Evolutionary conservation across 2,888 invertebrate species (phyloP), one percentile per base, ranked within the genome.

Genomic region (Crematogaster levior): DNA sequence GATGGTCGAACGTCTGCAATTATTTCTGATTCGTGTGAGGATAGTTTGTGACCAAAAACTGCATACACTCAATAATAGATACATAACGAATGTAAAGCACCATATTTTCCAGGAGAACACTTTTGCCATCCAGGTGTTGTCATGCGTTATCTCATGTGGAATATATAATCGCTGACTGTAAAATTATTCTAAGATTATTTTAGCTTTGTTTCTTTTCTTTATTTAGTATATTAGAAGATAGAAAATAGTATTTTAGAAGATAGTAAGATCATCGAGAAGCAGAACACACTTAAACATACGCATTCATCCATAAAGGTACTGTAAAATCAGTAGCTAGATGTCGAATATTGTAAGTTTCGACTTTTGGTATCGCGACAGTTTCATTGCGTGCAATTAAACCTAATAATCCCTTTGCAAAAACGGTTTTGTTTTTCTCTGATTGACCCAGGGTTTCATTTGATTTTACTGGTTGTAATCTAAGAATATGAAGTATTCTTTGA

Each of bases 41-140:
- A 84, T 4, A 10, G 3, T 79, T 48, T 89, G 88, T 6, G 81
- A 70, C 12, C 83, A 4, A 37, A 87, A 87, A 51, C 86, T 84
- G 12, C 85, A 84, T 0, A 83, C 0, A 61, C 81, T 85, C 1
- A 91, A 34, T 9, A 85, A 0, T 6, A 89, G 0, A 12, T 90
- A 75, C 9, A 79, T 85, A 0, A 61, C 0, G 6, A 89, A 37
- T 21, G 86, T 68, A 5, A 85, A 65, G 40, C 66, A 80, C 91
- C 91, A 91, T 12, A 88, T 81, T 51, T 72, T 56, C 66, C n/a
- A 27, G 7, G 91, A 84, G 43, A 90, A 91, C 27, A 91, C 48
- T 34, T 87, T 65, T 18, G 88, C 9, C 86, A 91, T 86, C 91
- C 91, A 91, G 1, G 81, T 79, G 2, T 24, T 37, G 24, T 84